These are phyloP conservation scores for Harpagifer antarcticus DNA, from an alignment of 2,797 vertebrate genomes.

Conservation along the genomic window DNA sequence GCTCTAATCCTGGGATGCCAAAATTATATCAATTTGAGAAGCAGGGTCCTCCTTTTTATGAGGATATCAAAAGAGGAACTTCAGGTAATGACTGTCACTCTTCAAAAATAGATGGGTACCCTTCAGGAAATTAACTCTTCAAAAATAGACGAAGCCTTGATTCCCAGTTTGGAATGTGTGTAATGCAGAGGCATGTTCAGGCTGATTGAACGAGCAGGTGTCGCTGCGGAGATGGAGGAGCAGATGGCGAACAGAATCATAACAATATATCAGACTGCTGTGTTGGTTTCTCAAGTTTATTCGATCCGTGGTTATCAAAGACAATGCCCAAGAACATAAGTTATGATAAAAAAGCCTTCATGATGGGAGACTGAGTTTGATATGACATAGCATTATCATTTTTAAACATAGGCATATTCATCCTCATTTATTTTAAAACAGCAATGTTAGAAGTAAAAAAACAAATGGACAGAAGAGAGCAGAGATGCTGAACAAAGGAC, in stretches of 20 bases:
- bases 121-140: constrained; percentile 62
- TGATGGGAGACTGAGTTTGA: constrained; percentile 72
- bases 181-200: constrained; percentile 36
- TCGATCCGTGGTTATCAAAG: constrained; percentile 93
- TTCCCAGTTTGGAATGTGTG: constrained; percentile 31
- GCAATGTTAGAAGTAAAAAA: constrained; percentile 72
- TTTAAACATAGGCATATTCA: constrained; percentile 64
- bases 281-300: constrained; percentile 87
- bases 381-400: constrained; percentile 70
- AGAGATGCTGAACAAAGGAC: constrained; percentile 63
- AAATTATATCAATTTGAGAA: constrained; percentile 42
- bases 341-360: constrained; percentile 84
- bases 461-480: constrained; percentile 66
- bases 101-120: constrained; percentile 61
- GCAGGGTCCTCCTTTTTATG: constrained; percentile 25
- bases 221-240: constrained; percentile 35
- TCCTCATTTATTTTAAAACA: constrained; percentile 73
- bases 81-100: constrained; percentile 57
- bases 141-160: constrained; percentile 29
- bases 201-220: constrained; percentile 67
- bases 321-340: constrained; percentile 91
- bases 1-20: constrained; percentile 30
- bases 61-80: constrained; percentile 61
- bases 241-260: constrained; percentile 58
- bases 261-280: constrained; percentile 23